These are phyloP conservation scores for Colinus virginianus DNA, from an alignment of 2,113 vertebrate genomes.

Conservation along the genomic window DNA sequence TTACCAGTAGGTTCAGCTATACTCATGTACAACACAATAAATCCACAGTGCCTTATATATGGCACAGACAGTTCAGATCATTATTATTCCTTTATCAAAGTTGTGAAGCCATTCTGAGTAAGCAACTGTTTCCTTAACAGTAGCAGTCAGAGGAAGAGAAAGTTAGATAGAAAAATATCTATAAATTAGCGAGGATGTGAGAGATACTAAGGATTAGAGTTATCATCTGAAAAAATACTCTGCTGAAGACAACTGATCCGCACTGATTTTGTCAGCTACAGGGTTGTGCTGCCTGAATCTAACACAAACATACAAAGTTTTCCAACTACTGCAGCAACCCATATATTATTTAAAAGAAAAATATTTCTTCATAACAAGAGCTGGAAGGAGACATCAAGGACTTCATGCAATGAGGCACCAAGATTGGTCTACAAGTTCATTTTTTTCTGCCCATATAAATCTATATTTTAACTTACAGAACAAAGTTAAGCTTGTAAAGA, in stretches of 20 bases:
- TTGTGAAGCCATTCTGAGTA: background rate
- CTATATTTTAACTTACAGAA: background rate
- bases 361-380: background rate
- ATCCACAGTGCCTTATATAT: background rate
- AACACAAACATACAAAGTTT: background rate
- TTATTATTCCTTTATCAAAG: background rate
- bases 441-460: background rate
- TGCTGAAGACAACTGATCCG: background rate
- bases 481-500: background rate
- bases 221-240: background rate
- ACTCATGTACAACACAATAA: background rate
- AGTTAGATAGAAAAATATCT: background rate
- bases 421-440: background rate
- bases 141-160: background rate
- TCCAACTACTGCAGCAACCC: background rate
- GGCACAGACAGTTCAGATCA: background rate
- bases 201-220: background rate
- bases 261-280: background rate
- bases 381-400: background rate
- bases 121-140: background rate
- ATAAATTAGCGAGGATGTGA: background rate
- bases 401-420: background rate
- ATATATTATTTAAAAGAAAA: background rate
- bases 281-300: background rate
- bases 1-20: background rate